A percentile compares a stretch with the other conserved stretches of the same genome.
Evolutionary conservation across 2,888 invertebrate genomes (phyloP).

Genomic region (Drosophila recens): DNA sequence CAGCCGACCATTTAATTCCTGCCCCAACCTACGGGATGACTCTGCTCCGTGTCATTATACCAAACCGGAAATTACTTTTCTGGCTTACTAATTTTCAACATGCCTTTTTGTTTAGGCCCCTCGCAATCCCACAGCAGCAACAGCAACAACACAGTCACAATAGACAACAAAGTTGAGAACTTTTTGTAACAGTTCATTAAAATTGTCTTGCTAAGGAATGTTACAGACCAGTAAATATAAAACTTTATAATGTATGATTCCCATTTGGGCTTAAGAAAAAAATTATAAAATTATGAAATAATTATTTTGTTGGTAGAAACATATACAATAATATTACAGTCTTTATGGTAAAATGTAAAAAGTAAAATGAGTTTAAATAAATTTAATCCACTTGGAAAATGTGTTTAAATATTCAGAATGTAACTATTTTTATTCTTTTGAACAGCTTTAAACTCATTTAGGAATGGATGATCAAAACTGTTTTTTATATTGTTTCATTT

Average conservation of each 20-base stretch:
- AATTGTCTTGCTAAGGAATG: slow-evolving; percentile 4
- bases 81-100: slow-evolving; percentile 26
- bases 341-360: too few relatives aligned
- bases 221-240: slow-evolving; percentile 2
- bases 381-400: neutral
- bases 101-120: slow-evolving; percentile 7
- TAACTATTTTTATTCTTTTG: neutral
- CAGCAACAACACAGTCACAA: neutral
- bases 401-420: neutral
- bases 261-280: neutral
- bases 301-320: neutral
- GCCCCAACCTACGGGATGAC: neutral
- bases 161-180: slow-evolving; percentile 9
- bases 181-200: slow-evolving; percentile 11
- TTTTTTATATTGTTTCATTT: neutral
- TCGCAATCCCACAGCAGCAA: slow-evolving; percentile 1
- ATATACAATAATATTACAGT: neutral
- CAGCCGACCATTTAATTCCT: neutral
- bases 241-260: neutral
- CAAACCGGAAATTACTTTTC: slow-evolving; percentile 27
- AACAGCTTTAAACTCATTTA: neutral
- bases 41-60: slow-evolving; percentile 7
- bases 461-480: neutral
- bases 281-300: neutral
- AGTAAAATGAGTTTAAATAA: neutral